Evolutionary conservation across 2,797 vertebrate species (phyloP), one percentile per base, ranked within the genome.

Genomic region (Odontamblyopus lacepedii): DNA sequence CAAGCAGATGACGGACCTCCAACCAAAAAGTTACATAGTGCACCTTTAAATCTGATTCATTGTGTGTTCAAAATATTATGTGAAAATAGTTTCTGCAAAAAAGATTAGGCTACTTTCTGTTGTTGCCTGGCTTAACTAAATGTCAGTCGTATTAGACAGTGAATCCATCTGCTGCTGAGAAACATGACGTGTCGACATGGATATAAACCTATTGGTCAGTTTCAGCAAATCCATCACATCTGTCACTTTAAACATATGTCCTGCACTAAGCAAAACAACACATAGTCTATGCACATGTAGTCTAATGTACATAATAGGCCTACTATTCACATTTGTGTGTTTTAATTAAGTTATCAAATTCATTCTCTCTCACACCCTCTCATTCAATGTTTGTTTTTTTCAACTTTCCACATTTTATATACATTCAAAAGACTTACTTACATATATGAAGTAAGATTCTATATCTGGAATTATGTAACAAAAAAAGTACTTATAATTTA

Each of bases 101-200:
- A 15, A 19, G 15, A 80, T 55, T 67, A 78, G 70, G 12, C 41
- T 70, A 73, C 77, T 76, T 81, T 74, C 74, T 70, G 75, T 69
- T 64, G 56, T 67, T 62, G 57, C 9, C n/a, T 4, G 15, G 77
- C 69, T 88, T 85, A 90, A 82, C 78, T 78, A 57, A 71, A 79
- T 73, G 74, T 70, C 63, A 63, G 30, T 71, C 86, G 56, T 76
- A 88, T 89, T 82, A 86, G 76, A 81, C 64, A 72, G 73, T 71
- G 68, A 56, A 82, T 70, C 88, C 89, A 89, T 90, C 89, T 91
- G 59, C 82, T 63, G 56, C 82, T 65, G 66, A 23, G 27, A 29
- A 66, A 44, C 41, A 85, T 74, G 76, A 85, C 86, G 85, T 74
- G 71, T 57, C 1, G 70, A 9, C 1, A 6, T 59, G 72, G 76